Evolutionary conservation across 2,888 invertebrate species (phyloP), one percentile per base, ranked within the genome.

Genomic region (Microctonus hyperodae): DNA sequence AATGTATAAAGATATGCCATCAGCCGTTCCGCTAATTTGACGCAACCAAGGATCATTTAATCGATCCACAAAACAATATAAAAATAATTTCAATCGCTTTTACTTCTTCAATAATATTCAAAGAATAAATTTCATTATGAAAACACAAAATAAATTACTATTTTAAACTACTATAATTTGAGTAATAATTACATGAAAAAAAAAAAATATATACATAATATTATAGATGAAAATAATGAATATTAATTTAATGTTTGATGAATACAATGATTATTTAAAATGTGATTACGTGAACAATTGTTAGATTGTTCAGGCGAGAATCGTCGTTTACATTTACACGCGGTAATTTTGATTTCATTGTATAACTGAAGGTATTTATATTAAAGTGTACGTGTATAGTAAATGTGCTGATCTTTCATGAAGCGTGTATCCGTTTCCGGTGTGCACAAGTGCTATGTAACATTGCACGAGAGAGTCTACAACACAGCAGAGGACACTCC

Each of bases 351-450:
- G 44, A 44, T 57, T 57, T 33, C 20, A 40, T 35, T 61, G 28
- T 25, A 35, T 51, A 16, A 28, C n/a, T 16, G n/a, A 25, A 16
- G 28, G 28, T 23, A 22, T 20, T 58, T 59, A 48, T 67, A 51
- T 59, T 65, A 58, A 48, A 62, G 28, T 73, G 73, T 56, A 35
- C 69, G 65, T 72, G 69, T 68, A 66, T 65, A 59, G n/a, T 53
- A 62, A 67, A 61, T 73, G 71, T 73, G 73, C 74, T 73, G 72
- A 78, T 78, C 80, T 80, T 79, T 78, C 78, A 74, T 78, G 77
- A 75, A 83, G 83, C 83, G 82, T 83, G 75, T 75, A 82, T 83
- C 83, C 83, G 83, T 76, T 83, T 83, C 83, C 83, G 81, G 76
- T 75, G 68, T 44, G 44, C 65, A 65, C 25, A 62, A 60, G 64